phyloP scores from a whole-genome alignment of 2,113 vertebrate species.

The Chaetura pelagica region DNA sequence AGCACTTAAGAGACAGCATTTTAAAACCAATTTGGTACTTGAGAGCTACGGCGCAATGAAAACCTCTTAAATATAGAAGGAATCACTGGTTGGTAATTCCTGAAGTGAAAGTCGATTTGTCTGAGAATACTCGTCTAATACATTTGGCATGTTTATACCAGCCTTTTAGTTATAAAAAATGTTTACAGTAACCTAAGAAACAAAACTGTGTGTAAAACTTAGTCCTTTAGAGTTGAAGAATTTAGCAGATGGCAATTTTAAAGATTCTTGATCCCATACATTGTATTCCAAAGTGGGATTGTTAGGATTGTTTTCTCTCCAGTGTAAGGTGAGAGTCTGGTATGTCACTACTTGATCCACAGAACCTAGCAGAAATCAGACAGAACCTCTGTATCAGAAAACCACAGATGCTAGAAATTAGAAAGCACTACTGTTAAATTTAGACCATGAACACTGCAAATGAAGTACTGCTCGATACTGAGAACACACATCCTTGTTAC shows the following conservation, averaged over 20 bases:
- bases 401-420: neutral
- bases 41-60: neutral
- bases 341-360: neutral
- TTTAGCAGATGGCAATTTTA: neutral
- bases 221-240: neutral
- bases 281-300: neutral
- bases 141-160: neutral
- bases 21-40: neutral
- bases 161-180: neutral
- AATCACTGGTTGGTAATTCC: neutral
- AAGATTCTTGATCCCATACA: neutral
- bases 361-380: neutral
- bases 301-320: neutral
- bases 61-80: neutral
- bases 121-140: neutral
- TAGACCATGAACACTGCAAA: neutral
- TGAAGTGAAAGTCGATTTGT: neutral
- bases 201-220: neutral
- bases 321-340: neutral
- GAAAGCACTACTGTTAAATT: neutral
- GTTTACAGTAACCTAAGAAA: neutral
- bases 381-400: neutral
- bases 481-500: neutral
- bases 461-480: neutral
- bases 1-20: neutral